A percentile compares a stretch with the other conserved stretches of the same genome.
Evolutionary conservation across 30 jellyfish, hydroid and myxozoan species (phyloP).

Genomic region (Pseudorhiza aurosa): DNA sequence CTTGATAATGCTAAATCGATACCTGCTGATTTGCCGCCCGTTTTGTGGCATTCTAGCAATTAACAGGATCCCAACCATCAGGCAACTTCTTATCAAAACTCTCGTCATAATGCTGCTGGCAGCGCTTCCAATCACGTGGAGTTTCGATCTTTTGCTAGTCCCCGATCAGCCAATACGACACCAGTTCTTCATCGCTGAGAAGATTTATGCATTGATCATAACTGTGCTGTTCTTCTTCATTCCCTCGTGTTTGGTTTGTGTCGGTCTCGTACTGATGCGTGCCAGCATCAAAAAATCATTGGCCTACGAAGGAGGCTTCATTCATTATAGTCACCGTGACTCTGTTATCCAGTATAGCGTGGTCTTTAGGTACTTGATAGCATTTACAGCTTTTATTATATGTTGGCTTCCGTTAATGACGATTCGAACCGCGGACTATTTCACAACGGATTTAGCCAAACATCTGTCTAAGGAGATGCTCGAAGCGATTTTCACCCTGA

Average conservation of each 20-base stretch:
- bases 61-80: not conserved
- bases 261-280: constrained; percentile 16
- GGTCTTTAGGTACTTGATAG: constrained; percentile 8
- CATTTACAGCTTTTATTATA: constrained; percentile 25
- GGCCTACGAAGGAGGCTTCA: not conserved
- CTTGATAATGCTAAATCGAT: constrained; percentile 24
- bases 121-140: constrained; percentile 50
- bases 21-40: constrained; percentile 51
- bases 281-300: not conserved
- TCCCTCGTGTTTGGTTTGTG: constrained; percentile 38
- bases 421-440: constrained; percentile 26
- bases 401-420: constrained; percentile 67
- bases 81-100: not conserved
- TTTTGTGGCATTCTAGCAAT: not conserved
- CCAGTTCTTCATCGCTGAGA: constrained; percentile 16
- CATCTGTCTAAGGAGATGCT: not conserved
- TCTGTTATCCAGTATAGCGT: constrained; percentile 7
- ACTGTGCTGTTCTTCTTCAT: constrained; percentile 15
- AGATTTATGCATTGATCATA: constrained; percentile 1
- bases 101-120: not conserved
- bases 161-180: not conserved
- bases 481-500: constrained; percentile 35
- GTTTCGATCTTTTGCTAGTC: constrained; percentile 16
- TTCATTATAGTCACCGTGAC: not conserved
- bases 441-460: not conserved